Base-by-base conservation (phyloP, 2,888 invertebrate genomes). In the Cyclophora albipunctata region DNA sequence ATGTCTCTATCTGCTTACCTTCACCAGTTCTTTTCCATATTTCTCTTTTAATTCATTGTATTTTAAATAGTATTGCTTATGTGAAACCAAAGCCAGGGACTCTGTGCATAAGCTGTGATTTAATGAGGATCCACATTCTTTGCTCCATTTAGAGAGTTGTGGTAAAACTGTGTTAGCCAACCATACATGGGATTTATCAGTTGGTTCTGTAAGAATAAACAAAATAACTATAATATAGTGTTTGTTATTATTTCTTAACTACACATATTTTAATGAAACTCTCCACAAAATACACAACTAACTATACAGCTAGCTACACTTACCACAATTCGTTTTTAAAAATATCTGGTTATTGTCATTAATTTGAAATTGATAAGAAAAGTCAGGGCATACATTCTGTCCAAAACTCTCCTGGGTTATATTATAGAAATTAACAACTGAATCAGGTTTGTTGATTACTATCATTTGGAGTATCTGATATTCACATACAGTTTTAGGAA, bases 21-120 rank as follows among this genome's bases (percentile, higher is more conserved):
- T 89, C 5, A 95, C 91, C 73, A 96, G 90, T 54, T 91, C 84
- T 52, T 90, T 84, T 0, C 94, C 95, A 90, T 97, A 95, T 76
- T 94, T 96, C 2, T 84, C 69, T 75, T 97, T 97, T 5, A 98
- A 79, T 34, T 90, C 67, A 64, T 92, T 91, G 71, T 97, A 97
- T 52, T 93, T 85, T 34, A 76, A 69, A 65, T 91, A 92, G 75
- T 97, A 98, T 52, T 90, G 84, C 55, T 94, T 93, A 6, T 91
- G 75, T 6, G 91, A 82, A 3, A 97, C 84, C 42, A 95, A 84
- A 51, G 88, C 83, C 44, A 97, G 79, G 0, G 96, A 96, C 56
- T 85, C 80, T 50, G 60, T 78, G 47, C 77, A 78, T 40, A 78
- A 54, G n/a, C 54, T 62, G 34, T 60, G 58, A 7, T 57, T 62